Base-by-base conservation (phyloP, 2,797 vertebrate species). In the Valencia hispanica region DNA sequence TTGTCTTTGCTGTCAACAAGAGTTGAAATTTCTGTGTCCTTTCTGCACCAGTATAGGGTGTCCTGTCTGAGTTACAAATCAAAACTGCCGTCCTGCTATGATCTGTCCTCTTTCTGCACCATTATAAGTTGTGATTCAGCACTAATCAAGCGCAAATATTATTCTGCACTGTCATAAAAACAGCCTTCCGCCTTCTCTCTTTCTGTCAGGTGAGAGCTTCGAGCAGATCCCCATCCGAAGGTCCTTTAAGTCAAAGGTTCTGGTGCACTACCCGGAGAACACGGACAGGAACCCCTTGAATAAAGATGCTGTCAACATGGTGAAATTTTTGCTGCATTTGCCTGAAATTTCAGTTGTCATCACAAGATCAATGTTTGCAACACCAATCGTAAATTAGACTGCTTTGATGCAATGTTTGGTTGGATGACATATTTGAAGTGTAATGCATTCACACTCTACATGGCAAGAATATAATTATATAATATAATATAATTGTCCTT, bases 261-360 rank as follows among this genome's bases (percentile, higher is more conserved):
- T 99, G 87, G 96, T 97, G 20, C 98, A 97, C 86, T 99, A 97
- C 85, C 98, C 98, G 25, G 97, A 99, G 88, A 99, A 96, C 88
- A 96, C 97, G 0, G 97, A 98, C 78, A 97, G 96, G 94, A 98
- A 96, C 84, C 97, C 97, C 77, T 98, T 99, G 55, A 97, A 97
- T 89, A 97, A 96, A 93, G 97, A 98, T 95, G 97, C 97, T 0
- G 96, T 99, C 84, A 99, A 98, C 89, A 99, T 99, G 98, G 98
- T 99, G 93, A 86, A 97, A 70, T 48, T 30, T 66, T 74, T 25
- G 17, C 7, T 59, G 22, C 12, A 12, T 66, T 66, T 66, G 22
- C 22, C 25, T 45, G n/a, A 65, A 5, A 39, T 65, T 4, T 1
- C 61, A 22, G 61, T 39, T 2, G 9, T 39, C 34, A 39, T 14